These are phyloP conservation scores for Morpho helenor DNA, from an alignment of 2,888 invertebrate genomes.

Conservation along the genomic window DNA sequence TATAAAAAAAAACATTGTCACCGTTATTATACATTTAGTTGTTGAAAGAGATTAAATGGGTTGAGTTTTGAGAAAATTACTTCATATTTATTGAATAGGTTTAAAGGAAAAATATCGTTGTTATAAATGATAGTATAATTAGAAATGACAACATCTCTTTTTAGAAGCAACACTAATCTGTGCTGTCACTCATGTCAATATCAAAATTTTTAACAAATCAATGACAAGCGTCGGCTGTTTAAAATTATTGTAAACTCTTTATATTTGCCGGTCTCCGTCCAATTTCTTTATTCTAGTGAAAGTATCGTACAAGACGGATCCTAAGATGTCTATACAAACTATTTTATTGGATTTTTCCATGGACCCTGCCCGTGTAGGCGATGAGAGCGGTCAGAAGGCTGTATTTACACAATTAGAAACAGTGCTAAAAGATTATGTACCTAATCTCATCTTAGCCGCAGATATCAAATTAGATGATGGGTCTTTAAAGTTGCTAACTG, in stretches of 20 bases:
- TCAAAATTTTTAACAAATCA: slow-evolving; percentile 13
- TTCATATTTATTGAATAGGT: no score
- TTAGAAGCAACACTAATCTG: not conserved
- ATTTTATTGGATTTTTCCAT: slow-evolving; percentile 89
- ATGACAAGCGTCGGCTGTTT: slow-evolving; percentile 16
- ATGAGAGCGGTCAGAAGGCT: slow-evolving; percentile 82
- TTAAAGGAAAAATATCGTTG: no score
- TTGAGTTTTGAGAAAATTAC: no score
- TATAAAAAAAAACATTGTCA: no score
- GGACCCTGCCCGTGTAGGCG: slow-evolving; percentile 83
- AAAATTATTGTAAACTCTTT: not conserved
- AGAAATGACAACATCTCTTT: not conserved
- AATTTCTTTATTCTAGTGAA: slow-evolving; percentile 33
- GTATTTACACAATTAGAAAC: slow-evolving; percentile 84
- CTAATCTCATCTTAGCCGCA: slow-evolving; percentile 83
- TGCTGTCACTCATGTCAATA: not conserved
- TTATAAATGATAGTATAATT: no score
- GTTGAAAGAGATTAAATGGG: no score
- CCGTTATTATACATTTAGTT: no score
- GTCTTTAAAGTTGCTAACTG: slow-evolving; percentile 83
- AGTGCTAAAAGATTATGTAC: slow-evolving; percentile 84
- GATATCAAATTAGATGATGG: slow-evolving; percentile 85
- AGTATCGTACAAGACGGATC: slow-evolving; percentile 26
- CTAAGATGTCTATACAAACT: slow-evolving; percentile 87
- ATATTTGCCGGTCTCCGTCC: slow-evolving; percentile 46